Evolutionary conservation across 2,888 invertebrate genomes (phyloP).

Genomic region (Exephanes ischioxanthus): DNA sequence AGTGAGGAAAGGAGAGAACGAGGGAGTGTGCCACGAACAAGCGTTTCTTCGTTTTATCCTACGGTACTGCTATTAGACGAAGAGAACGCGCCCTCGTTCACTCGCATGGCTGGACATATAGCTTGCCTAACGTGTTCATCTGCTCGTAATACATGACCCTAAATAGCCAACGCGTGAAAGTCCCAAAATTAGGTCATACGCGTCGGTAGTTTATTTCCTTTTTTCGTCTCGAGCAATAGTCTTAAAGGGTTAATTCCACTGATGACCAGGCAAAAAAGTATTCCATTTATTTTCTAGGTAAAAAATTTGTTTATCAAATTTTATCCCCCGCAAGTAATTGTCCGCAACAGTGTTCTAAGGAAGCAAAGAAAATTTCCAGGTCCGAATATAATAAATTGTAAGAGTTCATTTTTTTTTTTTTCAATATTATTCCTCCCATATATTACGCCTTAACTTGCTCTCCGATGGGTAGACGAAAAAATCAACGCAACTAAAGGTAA

Average conservation of each 20-base stretch:
- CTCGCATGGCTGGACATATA: constrained; percentile 17
- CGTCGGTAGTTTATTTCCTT: neutral
- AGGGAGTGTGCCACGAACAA: constrained; percentile 19
- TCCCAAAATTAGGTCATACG: neutral
- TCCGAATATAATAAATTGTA: too few relatives aligned
- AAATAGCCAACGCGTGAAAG: neutral
- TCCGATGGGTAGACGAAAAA: too few relatives aligned
- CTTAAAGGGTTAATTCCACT: neutral
- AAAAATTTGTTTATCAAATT: too few relatives aligned
- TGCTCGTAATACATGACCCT: constrained; percentile 30
- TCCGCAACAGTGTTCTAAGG: too few relatives aligned
- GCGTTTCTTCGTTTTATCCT: constrained; percentile 26
- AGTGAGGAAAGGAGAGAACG: constrained; percentile 43
- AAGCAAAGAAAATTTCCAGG: too few relatives aligned
- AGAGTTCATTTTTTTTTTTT: too few relatives aligned
- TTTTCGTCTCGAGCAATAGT: neutral
- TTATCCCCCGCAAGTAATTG: too few relatives aligned
- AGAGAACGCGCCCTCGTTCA: constrained; percentile 31
- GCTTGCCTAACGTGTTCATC: constrained; percentile 33
- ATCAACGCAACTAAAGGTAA: too few relatives aligned
- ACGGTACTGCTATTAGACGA: constrained; percentile 54
- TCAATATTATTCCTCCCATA: too few relatives aligned
- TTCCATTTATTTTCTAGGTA: neutral
- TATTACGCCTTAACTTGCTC: too few relatives aligned
- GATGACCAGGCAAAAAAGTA: neutral